A percentile compares a stretch with the other conserved stretches of the same genome.
phyloP scores from a whole-genome alignment of 2,113 vertebrate species.

The Bungarus multicinctus region DNA sequence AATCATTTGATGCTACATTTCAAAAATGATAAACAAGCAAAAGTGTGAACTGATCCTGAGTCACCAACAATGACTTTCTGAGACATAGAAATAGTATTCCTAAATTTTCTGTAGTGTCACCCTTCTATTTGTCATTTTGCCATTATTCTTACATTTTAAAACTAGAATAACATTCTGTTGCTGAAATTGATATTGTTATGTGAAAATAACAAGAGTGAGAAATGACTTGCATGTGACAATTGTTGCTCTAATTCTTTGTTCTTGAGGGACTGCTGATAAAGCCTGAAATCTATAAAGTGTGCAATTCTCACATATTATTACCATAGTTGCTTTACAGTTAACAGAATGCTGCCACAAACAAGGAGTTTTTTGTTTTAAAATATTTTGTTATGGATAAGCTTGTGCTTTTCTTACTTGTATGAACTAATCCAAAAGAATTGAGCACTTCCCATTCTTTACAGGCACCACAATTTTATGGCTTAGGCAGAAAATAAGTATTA shows the following conservation, averaged over 20 bases:
- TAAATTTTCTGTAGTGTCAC: not conserved
- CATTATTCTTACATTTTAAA: fast-evolving
- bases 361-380: conserved; percentile 40
- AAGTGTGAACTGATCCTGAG: not conserved
- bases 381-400: conserved; percentile 25
- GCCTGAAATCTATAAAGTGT: not conserved
- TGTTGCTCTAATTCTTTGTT: fast-evolving
- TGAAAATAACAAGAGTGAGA: not conserved
- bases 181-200: not conserved
- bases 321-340: not conserved
- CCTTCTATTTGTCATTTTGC: fast-evolving
- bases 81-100: not conserved
- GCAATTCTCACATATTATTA: not conserved
- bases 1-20: not conserved
- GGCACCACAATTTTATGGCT: conserved; percentile 21
- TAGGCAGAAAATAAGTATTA: not conserved
- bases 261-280: not conserved
- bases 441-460: not conserved
- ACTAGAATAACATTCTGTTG: not conserved
- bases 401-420: fast-evolving
- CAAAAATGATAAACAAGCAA: not conserved
- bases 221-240: fast-evolving
- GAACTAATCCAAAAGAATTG: conserved; percentile 10
- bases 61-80: not conserved
- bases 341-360: conserved; percentile 36